Conservation (phyloP, 2,888 invertebrate genomes). For the Rhorus exstirpatorius region DNA sequence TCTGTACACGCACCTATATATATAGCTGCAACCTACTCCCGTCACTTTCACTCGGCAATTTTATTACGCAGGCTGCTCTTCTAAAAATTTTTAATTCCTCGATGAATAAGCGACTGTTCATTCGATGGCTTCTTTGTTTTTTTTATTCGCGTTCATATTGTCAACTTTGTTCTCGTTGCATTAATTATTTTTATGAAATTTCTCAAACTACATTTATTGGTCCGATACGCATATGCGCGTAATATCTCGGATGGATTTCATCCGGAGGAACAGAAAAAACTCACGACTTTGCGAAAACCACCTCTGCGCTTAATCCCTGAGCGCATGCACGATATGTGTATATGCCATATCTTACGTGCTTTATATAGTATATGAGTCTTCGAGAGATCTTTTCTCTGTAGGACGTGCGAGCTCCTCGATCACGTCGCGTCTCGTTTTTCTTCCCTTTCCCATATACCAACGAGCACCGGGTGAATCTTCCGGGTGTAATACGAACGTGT, state of each 20-base stretch:
- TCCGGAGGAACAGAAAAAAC: neutral
- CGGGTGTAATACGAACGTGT: conserved; percentile 61
- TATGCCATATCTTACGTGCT: too few species aligned
- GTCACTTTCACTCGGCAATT: conserved; percentile 60
- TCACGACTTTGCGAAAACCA: neutral
- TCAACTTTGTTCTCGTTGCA: conserved; percentile 28
- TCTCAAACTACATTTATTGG: conserved; percentile 14
- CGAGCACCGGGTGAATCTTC: conserved; percentile 55
- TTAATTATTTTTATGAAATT: conserved; percentile 44
- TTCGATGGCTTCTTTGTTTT: conserved; percentile 19
- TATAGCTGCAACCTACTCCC: conserved; percentile 69
- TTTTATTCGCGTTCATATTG: neutral
- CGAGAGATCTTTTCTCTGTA: conserved; percentile 39
- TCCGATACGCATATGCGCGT: conserved; percentile 21
- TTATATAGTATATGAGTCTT: conserved; percentile 5
- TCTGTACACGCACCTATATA: conserved; percentile 72
- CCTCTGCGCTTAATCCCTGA: conserved; percentile 47
- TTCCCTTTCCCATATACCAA: neutral
- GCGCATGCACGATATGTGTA: conserved; percentile 32
- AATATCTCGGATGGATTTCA: conserved; percentile 18
- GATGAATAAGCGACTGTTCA: conserved; percentile 36
- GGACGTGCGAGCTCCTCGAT: conserved; percentile 64
- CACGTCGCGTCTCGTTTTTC: conserved; percentile 60
- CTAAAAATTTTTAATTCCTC: conserved; percentile 25
- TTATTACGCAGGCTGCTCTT: conserved; percentile 31